Base-by-base conservation (phyloP, 37 sponge, comb jelly and placozoan species). In the Crambe crambe region DNA sequence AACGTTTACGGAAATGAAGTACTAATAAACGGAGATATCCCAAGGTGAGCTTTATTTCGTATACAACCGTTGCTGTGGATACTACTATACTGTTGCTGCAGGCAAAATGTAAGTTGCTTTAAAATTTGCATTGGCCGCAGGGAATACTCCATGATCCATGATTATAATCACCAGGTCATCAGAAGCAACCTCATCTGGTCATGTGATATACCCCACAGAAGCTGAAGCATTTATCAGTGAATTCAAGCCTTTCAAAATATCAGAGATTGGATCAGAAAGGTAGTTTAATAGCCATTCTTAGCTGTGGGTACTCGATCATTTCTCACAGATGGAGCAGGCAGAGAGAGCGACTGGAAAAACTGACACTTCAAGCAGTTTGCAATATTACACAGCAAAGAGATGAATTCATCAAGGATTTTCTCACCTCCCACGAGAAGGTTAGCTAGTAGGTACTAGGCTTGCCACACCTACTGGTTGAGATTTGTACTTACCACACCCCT, bases 361-460 rank as follows among this genome's bases (percentile, higher is more conserved):
- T 95, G 8, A 77, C 72, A 44, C 75, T 95, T 71, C 78, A 90
- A 78, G 96, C 96, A 31, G 59, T 91, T 6, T 47, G 54, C 73
- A 95, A 95, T 44, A 76, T 88, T 0, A 60, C 42, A 6, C 86
- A 85, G 9, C 71, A 89, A 32, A 72, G 36, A 2, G 92, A 95
- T 67, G 92, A 91, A 63, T 95, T 84, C 74, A 85, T 95, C 42
- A 95, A 91, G 68, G 89, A 91, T 32, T 83, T 67, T 39, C 78
- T 95, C 21, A 77, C 83, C 10, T 59, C 87, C 6, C 77, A 91
- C 43, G 83, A 95, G 10, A 95, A 95, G 89, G 94, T 93, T 18
- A 51, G 54, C 15, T 9, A 51, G 54, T 51, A 15, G 9, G 54
- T n/a, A n/a, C 54, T 18, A 18, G 54, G 9, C 15, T 15, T 15